A percentile compares a stretch with the other conserved stretches of the same genome.
Conservation (phyloP, 2,113 vertebrate genomes). For the Procavia capensis region DNA sequence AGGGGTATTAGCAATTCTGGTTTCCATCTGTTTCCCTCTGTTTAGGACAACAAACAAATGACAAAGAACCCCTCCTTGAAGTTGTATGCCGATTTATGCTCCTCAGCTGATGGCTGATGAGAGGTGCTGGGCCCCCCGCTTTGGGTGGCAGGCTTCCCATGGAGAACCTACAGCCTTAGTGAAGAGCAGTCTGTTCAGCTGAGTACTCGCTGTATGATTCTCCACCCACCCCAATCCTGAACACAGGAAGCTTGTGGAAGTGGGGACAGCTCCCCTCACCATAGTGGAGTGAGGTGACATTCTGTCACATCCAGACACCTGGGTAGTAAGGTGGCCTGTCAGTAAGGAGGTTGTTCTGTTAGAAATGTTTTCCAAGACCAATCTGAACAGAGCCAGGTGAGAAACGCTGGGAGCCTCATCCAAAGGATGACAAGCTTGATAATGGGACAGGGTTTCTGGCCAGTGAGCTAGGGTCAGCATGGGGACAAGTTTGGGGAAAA, state of each 20-base stretch:
- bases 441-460: background rate
- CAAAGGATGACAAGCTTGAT: background rate
- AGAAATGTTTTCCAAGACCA: background rate
- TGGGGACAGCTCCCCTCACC: background rate
- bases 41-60: background rate
- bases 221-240: fast-evolving
- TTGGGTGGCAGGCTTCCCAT: background rate
- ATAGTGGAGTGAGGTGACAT: fast-evolving
- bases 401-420: background rate
- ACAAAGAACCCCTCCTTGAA: background rate
- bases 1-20: background rate
- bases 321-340: background rate
- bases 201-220: background rate
- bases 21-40: constrained; percentile 6
- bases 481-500: background rate
- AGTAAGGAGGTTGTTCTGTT: background rate
- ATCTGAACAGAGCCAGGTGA: background rate
- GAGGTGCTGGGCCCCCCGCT: background rate
- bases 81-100: background rate
- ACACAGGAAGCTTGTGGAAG: fast-evolving
- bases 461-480: background rate
- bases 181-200: background rate
- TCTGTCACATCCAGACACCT: background rate
- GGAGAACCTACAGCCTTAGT: background rate
- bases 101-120: background rate